Conservation (phyloP, 2,888 invertebrate genomes). For the Patella pellucida region DNA sequence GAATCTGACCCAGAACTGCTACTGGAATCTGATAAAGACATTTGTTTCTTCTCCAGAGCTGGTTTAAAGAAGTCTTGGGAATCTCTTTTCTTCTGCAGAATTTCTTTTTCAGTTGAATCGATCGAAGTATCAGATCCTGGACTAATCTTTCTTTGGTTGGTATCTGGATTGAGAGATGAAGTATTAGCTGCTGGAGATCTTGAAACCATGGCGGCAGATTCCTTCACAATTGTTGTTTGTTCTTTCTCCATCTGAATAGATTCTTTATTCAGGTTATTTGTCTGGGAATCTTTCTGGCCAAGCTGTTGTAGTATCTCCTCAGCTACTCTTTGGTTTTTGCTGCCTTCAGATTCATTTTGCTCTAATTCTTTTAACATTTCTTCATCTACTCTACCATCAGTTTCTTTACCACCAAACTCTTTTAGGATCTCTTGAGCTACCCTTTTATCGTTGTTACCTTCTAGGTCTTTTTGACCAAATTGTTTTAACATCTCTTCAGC, state of each 20-base stretch:
- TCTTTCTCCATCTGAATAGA: neutral
- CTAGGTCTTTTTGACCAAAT: constrained; percentile 19
- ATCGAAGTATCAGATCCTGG: neutral
- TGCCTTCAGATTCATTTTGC: neutral
- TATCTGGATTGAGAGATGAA: neutral
- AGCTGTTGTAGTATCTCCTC: constrained; percentile 26
- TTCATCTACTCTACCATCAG: constrained; percentile 6
- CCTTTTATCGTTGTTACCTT: constrained; percentile 9
- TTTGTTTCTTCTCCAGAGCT: neutral
- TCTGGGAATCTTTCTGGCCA: constrained; percentile 21
- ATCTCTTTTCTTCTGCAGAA: neutral
- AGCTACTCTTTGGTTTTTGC: constrained; percentile 24
- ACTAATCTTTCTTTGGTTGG: neutral
- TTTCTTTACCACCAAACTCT: constrained; percentile 23
- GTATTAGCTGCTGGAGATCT: neutral
- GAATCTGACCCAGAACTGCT: constrained; percentile 24
- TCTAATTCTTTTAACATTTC: neutral
- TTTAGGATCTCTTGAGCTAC: constrained; percentile 29
- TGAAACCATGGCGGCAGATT: no score
- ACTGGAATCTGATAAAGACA: constrained; percentile 13
- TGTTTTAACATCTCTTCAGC: constrained; percentile 28
- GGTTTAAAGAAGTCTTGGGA: neutral
- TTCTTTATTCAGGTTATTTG: neutral
- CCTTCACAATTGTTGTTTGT: neutral
- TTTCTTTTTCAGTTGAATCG: neutral